These are phyloP conservation scores for Tyria jacobaeae DNA, from an alignment of 2,888 invertebrate species.

Conservation along the genomic window DNA sequence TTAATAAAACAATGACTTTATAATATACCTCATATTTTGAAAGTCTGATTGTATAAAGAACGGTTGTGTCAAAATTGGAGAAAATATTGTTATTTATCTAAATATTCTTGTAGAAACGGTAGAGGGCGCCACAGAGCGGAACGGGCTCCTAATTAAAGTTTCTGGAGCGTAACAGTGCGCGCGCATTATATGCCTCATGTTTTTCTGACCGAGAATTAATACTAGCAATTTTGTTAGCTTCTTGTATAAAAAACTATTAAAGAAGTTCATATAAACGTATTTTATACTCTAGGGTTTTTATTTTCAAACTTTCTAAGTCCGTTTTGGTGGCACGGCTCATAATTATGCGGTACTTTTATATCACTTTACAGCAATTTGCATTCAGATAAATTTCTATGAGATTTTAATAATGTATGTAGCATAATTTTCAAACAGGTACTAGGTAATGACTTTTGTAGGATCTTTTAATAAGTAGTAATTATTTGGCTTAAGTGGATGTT, in stretches of 20 bases:
- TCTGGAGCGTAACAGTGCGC: constrained; percentile 77
- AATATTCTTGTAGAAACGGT: constrained; percentile 76
- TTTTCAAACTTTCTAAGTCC: constrained; percentile 26
- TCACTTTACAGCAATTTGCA: constrained; percentile 20
- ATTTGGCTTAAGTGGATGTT: neutral
- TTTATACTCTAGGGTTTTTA: constrained; percentile 19
- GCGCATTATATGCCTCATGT: constrained; percentile 65
- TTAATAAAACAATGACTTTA: neutral
- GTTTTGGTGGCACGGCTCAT: constrained; percentile 13
- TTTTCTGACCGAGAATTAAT: constrained; percentile 64
- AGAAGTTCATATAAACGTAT: constrained; percentile 12
- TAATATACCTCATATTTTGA: neutral
- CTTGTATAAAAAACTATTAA: constrained; percentile 33
- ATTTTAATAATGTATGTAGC: constrained; percentile 14
- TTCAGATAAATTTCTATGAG: constrained; percentile 17
- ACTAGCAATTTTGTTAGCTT: constrained; percentile 56
- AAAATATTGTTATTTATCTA: constrained; percentile 45
- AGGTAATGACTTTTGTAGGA: neutral
- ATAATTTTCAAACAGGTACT: constrained; percentile 8
- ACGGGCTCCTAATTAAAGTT: constrained; percentile 85
- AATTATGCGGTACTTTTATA: constrained; percentile 19
- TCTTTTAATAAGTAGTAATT: constrained; percentile 1
- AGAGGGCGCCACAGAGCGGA: constrained; percentile 73
- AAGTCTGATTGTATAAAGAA: constrained; percentile 22
- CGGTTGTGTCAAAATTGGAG: constrained; percentile 34